Percentiles rank a stretch among this genome's conserved stretches.
Evolutionary conservation across 2,113 vertebrate genomes (phyloP).

Genomic region (Prunella himalayana): DNA sequence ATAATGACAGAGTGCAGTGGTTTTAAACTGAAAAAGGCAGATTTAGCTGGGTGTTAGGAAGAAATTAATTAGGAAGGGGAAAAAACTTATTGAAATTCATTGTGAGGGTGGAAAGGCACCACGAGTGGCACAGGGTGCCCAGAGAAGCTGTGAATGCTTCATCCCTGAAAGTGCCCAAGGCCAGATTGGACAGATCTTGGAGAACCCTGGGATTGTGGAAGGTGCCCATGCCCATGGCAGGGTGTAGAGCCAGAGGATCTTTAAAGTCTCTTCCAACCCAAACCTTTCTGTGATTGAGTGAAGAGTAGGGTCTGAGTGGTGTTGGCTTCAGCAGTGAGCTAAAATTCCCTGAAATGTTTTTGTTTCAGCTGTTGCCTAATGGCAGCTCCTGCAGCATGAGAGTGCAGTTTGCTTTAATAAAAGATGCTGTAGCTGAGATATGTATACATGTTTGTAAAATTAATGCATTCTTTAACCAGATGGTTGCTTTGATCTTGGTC

Average conservation of each 20-base stretch:
- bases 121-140: neutral
- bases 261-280: neutral
- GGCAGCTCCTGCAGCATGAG: neutral
- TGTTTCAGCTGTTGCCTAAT: neutral
- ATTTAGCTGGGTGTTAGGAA: neutral
- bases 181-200: neutral
- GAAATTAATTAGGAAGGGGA: neutral
- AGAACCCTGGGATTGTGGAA: accelerated
- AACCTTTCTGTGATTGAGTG: neutral
- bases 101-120: neutral
- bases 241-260: accelerated
- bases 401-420: neutral
- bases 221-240: neutral
- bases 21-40: neutral
- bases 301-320: neutral
- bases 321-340: neutral
- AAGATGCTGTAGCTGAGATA: neutral
- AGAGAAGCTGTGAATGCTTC: neutral
- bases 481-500: neutral
- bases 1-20: neutral
- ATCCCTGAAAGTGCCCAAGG: neutral
- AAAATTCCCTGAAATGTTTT: neutral
- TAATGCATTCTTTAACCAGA: neutral
- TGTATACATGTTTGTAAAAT: neutral
- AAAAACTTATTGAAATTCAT: no score